Evolutionary conservation across 1,140 invertebrate species (phyloP), one percentile per base, ranked within the genome.

Genomic region (Magallana ariakensis): DNA sequence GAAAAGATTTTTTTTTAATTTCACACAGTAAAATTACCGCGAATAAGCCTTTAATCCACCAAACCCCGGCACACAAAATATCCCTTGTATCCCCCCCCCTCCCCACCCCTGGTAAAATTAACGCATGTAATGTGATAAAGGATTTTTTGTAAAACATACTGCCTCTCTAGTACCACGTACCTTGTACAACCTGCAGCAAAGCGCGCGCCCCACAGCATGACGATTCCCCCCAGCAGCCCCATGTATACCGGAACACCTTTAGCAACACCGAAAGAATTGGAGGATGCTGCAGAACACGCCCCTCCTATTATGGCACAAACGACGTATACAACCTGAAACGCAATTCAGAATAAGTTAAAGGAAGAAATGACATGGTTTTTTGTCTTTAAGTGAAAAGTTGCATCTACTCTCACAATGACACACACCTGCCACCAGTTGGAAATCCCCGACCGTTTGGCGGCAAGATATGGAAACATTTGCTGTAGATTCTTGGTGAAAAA

Each of bases 351-450:
- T 19, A 80, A 80, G 26, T 19, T 16, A 19, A 13, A 80, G 16
- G 4, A 80, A 13, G 13, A 26, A 1, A 13, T 80, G 15, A 19
- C 0, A n/a, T 26, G 11, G 70, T 80, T 80, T n/a, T 80, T 19
- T 82, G 13, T 82, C 10, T 2, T 46, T 46, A 5, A 46, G 2
- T 46, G 33, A 46, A 46, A 46, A 46, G 33, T 46, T 46, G 2
- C n/a, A 4, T 46, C 33, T 46, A 46, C 5, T 5, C 33, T 46
- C 33, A 46, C 33, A 46, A 46, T 46, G 33, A 46, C 11, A 80
- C 85, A 19, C 87, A 92, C 92, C 91, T 92, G 91, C 92, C 92
- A 92, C 91, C 90, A 92, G 66, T 93, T 91, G 0, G 60, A 84
- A 8, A 93, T 16, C 4, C 92, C 90, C 22, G 85, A 57, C 54